Base-by-base conservation (phyloP, 2,797 vertebrate species). In the Acipenser ruthenus region DNA sequence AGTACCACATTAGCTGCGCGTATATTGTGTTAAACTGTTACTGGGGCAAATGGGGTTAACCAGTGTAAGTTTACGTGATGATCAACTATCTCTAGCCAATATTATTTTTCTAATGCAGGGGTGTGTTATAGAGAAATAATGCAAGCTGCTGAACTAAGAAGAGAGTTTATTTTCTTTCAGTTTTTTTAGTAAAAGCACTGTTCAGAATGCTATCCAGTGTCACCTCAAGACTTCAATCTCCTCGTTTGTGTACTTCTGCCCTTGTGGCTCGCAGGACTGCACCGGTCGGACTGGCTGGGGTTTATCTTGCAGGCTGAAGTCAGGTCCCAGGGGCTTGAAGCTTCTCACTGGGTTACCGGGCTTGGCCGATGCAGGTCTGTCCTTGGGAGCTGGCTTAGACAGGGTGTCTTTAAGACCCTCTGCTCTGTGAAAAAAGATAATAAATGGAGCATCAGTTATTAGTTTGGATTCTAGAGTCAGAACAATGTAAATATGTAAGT, bases 221-320 rank as follows among this genome's bases (percentile, higher is more conserved):
- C 79, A 97, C 97, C 97, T 95, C 79, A 99, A 94, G 66, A 99
- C 97, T 80, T 98, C 89, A 53, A 98, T 99, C 83, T 99, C 97
- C 76, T 99, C 95, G 0, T 88, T 72, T 0, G 93, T 94, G 73
- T 99, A 99, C 60, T 90, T 91, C 79, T 95, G 93, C 48, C 93
- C 93, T 60, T 95, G 92, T 1, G 92, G 77, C 62, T 98, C 95
- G 58, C 90, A 91, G 62, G 92, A 89, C 74, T 97, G 95, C 49
- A 91, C 90, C 1, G 89, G 84, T 76, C 91, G 80, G 53, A 93
- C 79, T 0, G 89, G 79, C 75, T 94, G 93, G 6, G 93, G 77
- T 63, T 91, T 93, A 78, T 97, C 94, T 0, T 91, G 84, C 70
- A 95, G 82, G 64, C 81, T 89, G 78, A 97, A 95, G 74, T 95